Base-by-base conservation (phyloP, 2,113 vertebrate genomes). In the Delphinus delphis region DNA sequence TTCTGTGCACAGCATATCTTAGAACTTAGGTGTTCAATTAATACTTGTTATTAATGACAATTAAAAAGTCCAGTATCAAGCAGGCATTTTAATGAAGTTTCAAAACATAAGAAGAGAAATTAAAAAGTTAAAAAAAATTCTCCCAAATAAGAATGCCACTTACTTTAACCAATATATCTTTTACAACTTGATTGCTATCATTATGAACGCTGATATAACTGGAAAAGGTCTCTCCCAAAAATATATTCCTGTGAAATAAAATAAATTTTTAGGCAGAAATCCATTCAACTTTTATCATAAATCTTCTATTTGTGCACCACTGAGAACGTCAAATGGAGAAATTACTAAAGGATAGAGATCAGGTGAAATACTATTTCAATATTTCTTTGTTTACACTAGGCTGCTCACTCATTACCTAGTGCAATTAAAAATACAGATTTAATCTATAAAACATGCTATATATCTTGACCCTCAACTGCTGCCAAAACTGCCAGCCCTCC, bases 121-220 rank as follows among this genome's bases (percentile, higher is more conserved):
- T 13, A 65, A 93, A 53, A 88, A 41, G 4, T 53, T 36, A 47
- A 55, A 82, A 95, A 65, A 87, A 74, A 50, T 55, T 15, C 83
- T 55, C 26, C 2, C 23, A 85, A 67, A 67, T 5, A 91, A 97
- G 50, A 96, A 93, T 62, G 65, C 74, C 23, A 97, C 96, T 88
- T 99, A 99, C 99, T 99, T 99, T 99, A 85, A 99, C 99, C 50
- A 99, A 98, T 97, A 99, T 99, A 92, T 99, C 99, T 98, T 99
- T 99, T 70, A 99, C 99, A 65, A 99, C 98, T 98, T 99, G 99
- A 97, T 21, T 99, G 98, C 99, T 99, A 98, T 99, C 99, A 94
- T 99, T 99, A 97, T 99, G 99, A 87, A 99, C 99, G 2, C 99
- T 99, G 96, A 99, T 99, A 90, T 99, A 99, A 98, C 99, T 99